Evolutionary conservation across 2,113 vertebrate species (phyloP).

Genomic region (Thomomys bottae): DNA sequence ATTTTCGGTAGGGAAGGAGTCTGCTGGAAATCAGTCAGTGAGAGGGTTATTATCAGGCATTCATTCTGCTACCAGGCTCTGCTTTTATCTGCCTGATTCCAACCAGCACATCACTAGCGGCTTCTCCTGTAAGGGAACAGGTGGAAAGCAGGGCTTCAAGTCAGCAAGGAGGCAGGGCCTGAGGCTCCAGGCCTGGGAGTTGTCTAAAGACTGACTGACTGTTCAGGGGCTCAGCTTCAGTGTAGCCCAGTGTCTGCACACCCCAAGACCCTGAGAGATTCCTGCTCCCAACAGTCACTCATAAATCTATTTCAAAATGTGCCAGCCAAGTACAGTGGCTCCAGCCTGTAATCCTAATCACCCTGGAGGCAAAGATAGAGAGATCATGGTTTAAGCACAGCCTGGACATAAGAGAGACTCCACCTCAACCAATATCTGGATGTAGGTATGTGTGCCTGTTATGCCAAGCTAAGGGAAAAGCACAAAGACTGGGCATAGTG

Average conservation of each 20-base stretch:
- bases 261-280: neutral
- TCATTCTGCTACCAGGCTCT: constrained; percentile 64
- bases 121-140: neutral
- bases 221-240: neutral
- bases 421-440: no score
- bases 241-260: neutral
- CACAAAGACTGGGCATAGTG: no score
- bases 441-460: no score
- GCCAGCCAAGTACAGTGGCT: no score
- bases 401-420: no score
- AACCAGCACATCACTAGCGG: neutral
- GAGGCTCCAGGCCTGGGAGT: no score
- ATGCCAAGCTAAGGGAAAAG: no score
- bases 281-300: neutral
- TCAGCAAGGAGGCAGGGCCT: no score
- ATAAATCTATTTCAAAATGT: constrained; percentile 16
- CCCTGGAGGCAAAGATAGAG: no score
- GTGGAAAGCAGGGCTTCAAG: no score
- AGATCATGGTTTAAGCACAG: no score
- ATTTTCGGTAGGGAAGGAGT: constrained; percentile 66
- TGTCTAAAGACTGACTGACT: neutral
- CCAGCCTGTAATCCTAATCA: no score
- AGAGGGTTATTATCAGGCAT: constrained; percentile 52
- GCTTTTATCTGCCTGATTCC: constrained; percentile 29
- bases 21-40: constrained; percentile 63